Conservation (phyloP, 2,113 vertebrate genomes). For the Pogonocichla stellata region DNA sequence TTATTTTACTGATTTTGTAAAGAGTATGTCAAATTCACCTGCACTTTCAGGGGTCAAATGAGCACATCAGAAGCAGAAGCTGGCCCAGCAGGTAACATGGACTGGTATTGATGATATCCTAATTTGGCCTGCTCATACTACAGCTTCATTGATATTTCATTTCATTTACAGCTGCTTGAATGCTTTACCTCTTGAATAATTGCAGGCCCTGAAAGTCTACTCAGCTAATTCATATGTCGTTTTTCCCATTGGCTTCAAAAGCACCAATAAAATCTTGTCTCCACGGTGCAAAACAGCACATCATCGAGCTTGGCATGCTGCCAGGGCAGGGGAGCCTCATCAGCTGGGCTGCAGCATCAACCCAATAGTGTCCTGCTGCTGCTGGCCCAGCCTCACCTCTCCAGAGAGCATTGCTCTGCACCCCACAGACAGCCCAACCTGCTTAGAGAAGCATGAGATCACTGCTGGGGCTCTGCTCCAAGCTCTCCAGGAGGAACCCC, state of each 20-base stretch:
- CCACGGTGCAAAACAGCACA: neutral
- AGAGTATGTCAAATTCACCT: neutral
- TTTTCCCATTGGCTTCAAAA: neutral
- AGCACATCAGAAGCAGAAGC: neutral
- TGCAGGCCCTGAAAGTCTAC: neutral
- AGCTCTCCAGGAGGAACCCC: neutral
- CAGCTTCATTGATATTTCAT: neutral
- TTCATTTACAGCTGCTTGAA: neutral
- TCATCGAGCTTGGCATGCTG: neutral
- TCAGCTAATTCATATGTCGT: neutral
- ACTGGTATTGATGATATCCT: neutral
- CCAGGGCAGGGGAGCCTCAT: neutral
- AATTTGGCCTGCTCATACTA: neutral
- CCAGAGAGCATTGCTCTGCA: neutral
- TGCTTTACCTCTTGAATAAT: neutral
- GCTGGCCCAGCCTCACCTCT: neutral
- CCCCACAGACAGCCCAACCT: neutral
- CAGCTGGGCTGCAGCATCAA: neutral
- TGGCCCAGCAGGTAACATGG: neutral
- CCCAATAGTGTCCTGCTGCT: neutral
- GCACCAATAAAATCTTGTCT: neutral
- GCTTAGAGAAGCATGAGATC: rapidly evolving
- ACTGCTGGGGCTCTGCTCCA: neutral
- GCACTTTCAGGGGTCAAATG: neutral
- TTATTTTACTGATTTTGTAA: neutral